These are phyloP conservation scores for Orchesella flavescens DNA, from an alignment of 2,888 invertebrate genomes.

Conservation along the genomic window DNA sequence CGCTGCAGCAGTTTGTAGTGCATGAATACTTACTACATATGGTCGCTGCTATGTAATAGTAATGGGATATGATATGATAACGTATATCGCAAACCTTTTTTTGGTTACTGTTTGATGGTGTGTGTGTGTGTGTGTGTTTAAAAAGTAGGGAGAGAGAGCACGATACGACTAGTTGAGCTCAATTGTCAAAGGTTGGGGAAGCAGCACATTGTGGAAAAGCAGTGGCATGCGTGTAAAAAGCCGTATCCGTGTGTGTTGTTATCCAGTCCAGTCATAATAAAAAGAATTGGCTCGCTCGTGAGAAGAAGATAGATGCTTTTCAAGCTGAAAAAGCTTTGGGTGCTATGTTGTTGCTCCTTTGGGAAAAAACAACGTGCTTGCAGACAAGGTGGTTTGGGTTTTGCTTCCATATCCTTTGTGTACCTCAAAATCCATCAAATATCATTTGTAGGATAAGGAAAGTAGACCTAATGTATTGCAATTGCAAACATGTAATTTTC, in stretches of 20 bases:
- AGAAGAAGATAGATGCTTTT: slow-evolving; percentile 15
- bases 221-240: slow-evolving; percentile 15
- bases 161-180: slow-evolving; percentile 50
- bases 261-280: slow-evolving; percentile 36
- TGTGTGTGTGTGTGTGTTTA: slow-evolving; percentile 27
- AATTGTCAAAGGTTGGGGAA: slow-evolving; percentile 44
- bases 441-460: slow-evolving; percentile 38
- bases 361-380: slow-evolving; percentile 33
- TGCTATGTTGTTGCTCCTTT: neutral
- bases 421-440: slow-evolving; percentile 13
- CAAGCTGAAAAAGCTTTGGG: neutral
- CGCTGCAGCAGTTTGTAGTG: slow-evolving; percentile 2
- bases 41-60: slow-evolving; percentile 1
- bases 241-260: slow-evolving; percentile 18
- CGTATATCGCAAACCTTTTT: neutral
- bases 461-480: slow-evolving; percentile 10
- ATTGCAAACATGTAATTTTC: too few species aligned
- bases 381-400: too few species aligned
- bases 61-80: neutral
- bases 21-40: slow-evolving; percentile 1
- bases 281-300: slow-evolving; percentile 11
- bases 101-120: slow-evolving; percentile 31
- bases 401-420: too few species aligned
- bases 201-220: slow-evolving; percentile 13
- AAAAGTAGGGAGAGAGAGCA: slow-evolving; percentile 29